Evolutionary conservation across 1,140 invertebrate genomes (phyloP).

Genomic region (Drosophila lacertosa): DNA sequence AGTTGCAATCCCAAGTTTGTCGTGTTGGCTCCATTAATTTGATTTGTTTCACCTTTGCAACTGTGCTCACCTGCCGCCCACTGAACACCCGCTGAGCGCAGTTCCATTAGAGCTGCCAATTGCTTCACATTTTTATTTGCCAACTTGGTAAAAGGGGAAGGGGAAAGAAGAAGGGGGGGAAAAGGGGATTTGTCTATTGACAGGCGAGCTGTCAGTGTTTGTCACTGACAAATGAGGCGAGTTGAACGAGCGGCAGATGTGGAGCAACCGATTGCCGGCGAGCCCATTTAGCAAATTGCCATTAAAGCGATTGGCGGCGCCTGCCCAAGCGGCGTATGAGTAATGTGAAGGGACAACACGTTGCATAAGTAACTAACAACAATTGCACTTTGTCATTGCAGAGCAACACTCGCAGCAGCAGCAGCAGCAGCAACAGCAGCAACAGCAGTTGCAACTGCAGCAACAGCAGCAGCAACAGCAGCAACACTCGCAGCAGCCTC

Average conservation of each 20-base stretch:
- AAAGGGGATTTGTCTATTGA: slow-evolving; percentile 12
- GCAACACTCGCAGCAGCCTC: slow-evolving; percentile 51
- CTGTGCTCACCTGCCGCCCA: neutral
- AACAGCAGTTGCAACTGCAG: slow-evolving; percentile 13
- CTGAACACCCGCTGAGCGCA: neutral
- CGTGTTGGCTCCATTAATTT: neutral
- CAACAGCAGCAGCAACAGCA: slow-evolving; percentile 44
- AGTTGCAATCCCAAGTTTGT: too few relatives aligned
- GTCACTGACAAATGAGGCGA: slow-evolving; percentile 45
- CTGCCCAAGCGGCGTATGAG: slow-evolving; percentile 51
- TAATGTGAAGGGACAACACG: slow-evolving; percentile 18
- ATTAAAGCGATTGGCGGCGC: slow-evolving; percentile 26
- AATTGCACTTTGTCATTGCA: slow-evolving; percentile 66
- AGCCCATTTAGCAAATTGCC: slow-evolving; percentile 68
- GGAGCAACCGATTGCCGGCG: slow-evolving; percentile 48
- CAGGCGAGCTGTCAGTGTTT: slow-evolving; percentile 28
- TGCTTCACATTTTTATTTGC: slow-evolving; percentile 30
- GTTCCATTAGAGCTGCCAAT: slow-evolving; percentile 17
- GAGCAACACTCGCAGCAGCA: slow-evolving; percentile 55
- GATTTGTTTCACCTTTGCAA: neutral
- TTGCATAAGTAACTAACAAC: slow-evolving; percentile 59
- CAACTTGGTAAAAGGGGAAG: too few relatives aligned
- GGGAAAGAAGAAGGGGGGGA: neutral
- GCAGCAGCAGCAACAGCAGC: slow-evolving; percentile 10
- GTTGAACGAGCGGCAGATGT: slow-evolving; percentile 37